Conservation (phyloP, 2,113 vertebrate genomes). For the Seriola aureovittata region DNA sequence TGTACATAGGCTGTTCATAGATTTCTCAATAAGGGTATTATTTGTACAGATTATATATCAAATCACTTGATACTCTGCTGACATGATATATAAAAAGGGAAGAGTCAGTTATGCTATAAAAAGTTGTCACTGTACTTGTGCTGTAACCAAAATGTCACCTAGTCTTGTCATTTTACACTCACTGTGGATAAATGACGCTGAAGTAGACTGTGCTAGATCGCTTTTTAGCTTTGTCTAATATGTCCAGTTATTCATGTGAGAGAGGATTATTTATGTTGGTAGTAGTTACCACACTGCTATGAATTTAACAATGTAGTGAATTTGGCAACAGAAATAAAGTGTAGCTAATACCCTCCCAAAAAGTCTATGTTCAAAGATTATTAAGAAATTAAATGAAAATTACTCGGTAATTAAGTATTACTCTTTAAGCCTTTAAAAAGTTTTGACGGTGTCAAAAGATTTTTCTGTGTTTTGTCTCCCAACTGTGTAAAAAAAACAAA, state of each 20-base stretch:
- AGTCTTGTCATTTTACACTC: slow-evolving; percentile 23
- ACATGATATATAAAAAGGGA: slow-evolving; percentile 54
- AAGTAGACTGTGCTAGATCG: slow-evolving; percentile 21
- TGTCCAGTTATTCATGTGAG: slow-evolving; percentile 22
- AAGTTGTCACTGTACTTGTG: slow-evolving; percentile 51
- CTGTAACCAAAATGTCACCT: slow-evolving; percentile 63
- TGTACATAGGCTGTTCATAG: slow-evolving; percentile 61
- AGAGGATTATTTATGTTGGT: slow-evolving; percentile 60
- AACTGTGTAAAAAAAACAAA: slow-evolving; percentile 33
- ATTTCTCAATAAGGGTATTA: slow-evolving; percentile 36
- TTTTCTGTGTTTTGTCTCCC: slow-evolving; percentile 32
- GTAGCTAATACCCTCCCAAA: slow-evolving; percentile 16
- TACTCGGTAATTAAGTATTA: slow-evolving; percentile 4
- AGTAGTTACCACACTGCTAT: slow-evolving; percentile 35
- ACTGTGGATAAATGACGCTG: slow-evolving; percentile 39
- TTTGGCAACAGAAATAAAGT: slow-evolving; percentile 10
- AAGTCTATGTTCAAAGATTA: not conserved
- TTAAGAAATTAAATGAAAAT: slow-evolving; percentile 38
- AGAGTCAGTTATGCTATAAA: slow-evolving; percentile 36
- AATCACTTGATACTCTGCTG: slow-evolving; percentile 50
- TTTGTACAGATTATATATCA: slow-evolving; percentile 61
- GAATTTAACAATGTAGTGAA: not conserved
- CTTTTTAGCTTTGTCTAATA: slow-evolving; percentile 27
- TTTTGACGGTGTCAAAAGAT: not conserved
- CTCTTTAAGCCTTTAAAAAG: slow-evolving; percentile 19